A percentile compares a stretch with the other conserved stretches of the same genome.
These are phyloP conservation scores for Halcyon chelicuti DNA, from an alignment of 2,797 vertebrate genomes.

Conservation along the genomic window DNA sequence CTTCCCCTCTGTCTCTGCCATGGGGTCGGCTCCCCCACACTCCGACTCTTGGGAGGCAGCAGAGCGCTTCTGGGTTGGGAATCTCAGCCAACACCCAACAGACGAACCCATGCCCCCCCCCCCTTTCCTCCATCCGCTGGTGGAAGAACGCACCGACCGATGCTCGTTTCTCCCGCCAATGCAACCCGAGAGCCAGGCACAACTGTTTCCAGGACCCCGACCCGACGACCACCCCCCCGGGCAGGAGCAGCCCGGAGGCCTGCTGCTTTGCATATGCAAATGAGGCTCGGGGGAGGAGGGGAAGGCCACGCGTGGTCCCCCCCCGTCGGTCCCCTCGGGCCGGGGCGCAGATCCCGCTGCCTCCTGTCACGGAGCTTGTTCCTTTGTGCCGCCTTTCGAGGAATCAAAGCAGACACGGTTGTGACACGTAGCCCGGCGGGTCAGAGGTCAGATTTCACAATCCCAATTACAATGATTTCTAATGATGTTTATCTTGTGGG, in stretches of 20 bases:
- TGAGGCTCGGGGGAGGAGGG: not conserved
- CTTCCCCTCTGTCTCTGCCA: not conserved
- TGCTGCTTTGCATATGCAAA: slow-evolving; percentile 47
- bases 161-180: not conserved
- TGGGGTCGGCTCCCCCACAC: not conserved
- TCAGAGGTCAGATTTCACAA: slow-evolving; percentile 79
- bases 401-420: slow-evolving; percentile 78
- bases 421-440: slow-evolving; percentile 71
- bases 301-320: slow-evolving; percentile 47
- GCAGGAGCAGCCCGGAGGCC: not conserved
- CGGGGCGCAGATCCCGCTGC: slow-evolving; percentile 32
- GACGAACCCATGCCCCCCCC: too few relatives aligned
- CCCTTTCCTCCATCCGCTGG: not conserved
- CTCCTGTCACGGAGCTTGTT: slow-evolving; percentile 73
- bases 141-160: not conserved
- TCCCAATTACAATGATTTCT: slow-evolving; percentile 76
- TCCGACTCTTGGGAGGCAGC: not conserved
- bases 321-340: slow-evolving; percentile 11
- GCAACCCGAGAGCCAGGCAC: not conserved
- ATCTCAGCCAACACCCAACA: not conserved
- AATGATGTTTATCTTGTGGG: slow-evolving; percentile 70
- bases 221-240: not conserved
- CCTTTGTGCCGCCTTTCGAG: slow-evolving; percentile 74
- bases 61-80: not conserved
- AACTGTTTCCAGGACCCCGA: not conserved